Base-by-base conservation (phyloP, 2,888 invertebrate genomes). In the Epistrophe eligans region DNA sequence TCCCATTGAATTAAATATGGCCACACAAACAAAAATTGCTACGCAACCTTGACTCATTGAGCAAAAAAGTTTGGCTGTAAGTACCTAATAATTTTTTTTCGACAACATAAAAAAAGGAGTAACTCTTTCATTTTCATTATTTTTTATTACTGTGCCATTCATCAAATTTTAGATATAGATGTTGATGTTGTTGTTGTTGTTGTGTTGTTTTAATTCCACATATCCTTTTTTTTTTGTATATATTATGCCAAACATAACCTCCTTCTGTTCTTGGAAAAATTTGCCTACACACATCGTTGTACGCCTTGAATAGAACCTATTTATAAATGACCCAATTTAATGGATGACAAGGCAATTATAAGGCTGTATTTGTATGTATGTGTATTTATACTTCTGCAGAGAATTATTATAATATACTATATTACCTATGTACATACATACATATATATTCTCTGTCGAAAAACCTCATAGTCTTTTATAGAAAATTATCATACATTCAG, bases 261-360 rank as follows among this genome's bases (percentile, higher is more conserved):
- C 24, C 15, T 35, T 35, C 8, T 40, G 60, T 50, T 40, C 66
- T 55, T 40, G 58, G 60, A 67, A 48, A n/a, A 32, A 48, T 55
- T 67, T 66, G 17, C 77, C 48, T 52, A 50, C 48, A 55, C 55
- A 19, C 52, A 32, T 60, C 32, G 45, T 15, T 67, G 17, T 77
- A 17, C 64, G 74, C 79, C 58, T 74, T 38, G 77, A 77, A 85
- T 85, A 81, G 77, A 85, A 81, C 38, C 71, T 85, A 85, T 85
- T 82, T 82, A 85, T 85, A 85, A 79, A 79, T 85, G 85, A 85
- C 85, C 85, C 73, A 85, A 82, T 82, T 85, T 79, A 64, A 82
- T 77, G 77, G 84, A 55, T 77, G 80, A 58, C 74, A 67, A 67
- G 55, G 57, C 80, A 84, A 84, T 80, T 84, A 72, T 72, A 77